phyloP scores from a whole-genome alignment of 2,888 invertebrate genomes.

The Polyploca ridens region DNA sequence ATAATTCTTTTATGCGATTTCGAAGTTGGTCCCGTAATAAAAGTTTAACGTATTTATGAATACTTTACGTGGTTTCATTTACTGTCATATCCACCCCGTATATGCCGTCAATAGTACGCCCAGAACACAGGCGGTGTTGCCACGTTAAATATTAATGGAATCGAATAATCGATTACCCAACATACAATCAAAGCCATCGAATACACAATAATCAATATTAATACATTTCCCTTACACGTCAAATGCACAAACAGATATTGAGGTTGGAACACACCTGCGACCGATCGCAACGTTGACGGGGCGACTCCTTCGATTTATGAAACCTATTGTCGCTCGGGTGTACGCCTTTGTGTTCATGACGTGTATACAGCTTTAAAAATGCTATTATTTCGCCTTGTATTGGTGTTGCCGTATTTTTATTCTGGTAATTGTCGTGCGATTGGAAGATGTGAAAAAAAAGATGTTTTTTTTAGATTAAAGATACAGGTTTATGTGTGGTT shows the following conservation, averaged over 20 bases:
- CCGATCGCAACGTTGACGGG: slow-evolving; percentile 29
- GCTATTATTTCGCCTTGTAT: not conserved
- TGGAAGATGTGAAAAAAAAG: too few relatives aligned
- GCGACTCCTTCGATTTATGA: slow-evolving; percentile 31
- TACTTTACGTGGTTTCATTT: too few relatives aligned
- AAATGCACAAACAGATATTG: slow-evolving; percentile 1
- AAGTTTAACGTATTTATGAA: too few relatives aligned
- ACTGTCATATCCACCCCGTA: too few relatives aligned
- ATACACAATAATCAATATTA: not conserved
- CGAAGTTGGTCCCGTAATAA: too few relatives aligned
- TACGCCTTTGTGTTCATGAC: slow-evolving; percentile 31
- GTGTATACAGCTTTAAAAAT: slow-evolving; percentile 11
- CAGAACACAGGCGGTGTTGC: too few relatives aligned
- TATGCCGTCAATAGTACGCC: too few relatives aligned
- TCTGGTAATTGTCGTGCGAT: not conserved
- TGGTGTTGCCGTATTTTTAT: not conserved
- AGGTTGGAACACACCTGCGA: slow-evolving; percentile 32
- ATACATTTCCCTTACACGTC: not conserved
- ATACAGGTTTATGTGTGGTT: too few relatives aligned
- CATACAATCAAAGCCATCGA: not conserved
- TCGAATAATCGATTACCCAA: not conserved
- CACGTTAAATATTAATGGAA: too few relatives aligned
- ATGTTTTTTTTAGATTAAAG: too few relatives aligned
- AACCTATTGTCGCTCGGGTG: slow-evolving; percentile 31
- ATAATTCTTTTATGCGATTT: too few relatives aligned